These are phyloP conservation scores for Palythoa caribaeorum DNA, from an alignment of 92 coral and sea anemone species.

Conservation along the genomic window DNA sequence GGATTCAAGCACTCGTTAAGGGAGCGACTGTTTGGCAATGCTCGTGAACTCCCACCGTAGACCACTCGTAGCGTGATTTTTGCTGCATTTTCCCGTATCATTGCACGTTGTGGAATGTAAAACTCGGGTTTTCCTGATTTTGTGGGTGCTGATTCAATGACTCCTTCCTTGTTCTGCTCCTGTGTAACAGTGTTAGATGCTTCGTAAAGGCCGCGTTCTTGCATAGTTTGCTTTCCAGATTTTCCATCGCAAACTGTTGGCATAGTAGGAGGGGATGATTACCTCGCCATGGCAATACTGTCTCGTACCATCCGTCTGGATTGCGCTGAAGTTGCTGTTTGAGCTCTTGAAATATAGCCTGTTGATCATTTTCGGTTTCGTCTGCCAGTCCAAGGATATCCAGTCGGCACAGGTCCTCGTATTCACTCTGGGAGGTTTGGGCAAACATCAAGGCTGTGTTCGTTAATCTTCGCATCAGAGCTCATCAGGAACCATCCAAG, in stretches of 20 bases:
- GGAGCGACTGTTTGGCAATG: neutral
- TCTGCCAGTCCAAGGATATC: conserved; percentile 45
- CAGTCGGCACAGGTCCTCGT: conserved; percentile 39
- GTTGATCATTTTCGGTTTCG: conserved; percentile 26
- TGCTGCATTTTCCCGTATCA: conserved; percentile 35
- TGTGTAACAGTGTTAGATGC: neutral
- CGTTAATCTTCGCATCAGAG: conserved; percentile 17
- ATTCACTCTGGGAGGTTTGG: conserved; percentile 36
- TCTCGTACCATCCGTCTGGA: conserved; percentile 52
- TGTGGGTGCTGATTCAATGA: neutral
- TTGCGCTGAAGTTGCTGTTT: conserved; percentile 39
- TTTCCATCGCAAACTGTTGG: conserved; percentile 5
- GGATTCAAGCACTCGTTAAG: conserved; percentile 45
- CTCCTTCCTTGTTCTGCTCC: conserved; percentile 6
- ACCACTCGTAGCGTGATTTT: conserved; percentile 41
- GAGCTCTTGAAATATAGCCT: conserved; percentile 22
- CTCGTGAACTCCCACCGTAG: conserved; percentile 38
- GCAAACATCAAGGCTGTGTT: conserved; percentile 9
- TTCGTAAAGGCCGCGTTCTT: neutral
- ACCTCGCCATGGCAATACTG: conserved; percentile 45
- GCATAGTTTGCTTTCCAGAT: conserved; percentile 4
- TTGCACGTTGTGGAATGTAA: neutral
- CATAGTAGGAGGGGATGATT: conserved; percentile 26
- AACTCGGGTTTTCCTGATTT: neutral
- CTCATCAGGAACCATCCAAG: conserved; percentile 52